Base-by-base conservation (phyloP, 1,140 invertebrate genomes). In the Danaus melanippus region DNA sequence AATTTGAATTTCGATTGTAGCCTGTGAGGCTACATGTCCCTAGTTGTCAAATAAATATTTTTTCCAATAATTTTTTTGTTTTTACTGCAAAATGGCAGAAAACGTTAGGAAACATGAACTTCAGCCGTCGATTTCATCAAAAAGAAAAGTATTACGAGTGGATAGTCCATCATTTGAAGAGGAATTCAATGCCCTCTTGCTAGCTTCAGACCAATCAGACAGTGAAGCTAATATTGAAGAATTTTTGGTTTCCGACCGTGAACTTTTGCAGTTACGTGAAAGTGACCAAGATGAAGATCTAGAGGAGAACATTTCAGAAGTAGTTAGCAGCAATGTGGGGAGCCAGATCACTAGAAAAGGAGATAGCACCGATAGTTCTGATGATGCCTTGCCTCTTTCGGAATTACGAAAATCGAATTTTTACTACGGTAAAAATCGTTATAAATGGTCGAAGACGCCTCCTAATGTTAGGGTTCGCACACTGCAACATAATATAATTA, bases 351-450 rank as follows among this genome's bases (percentile, higher is more conserved):
- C 51, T 52, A 12, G 45, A 56, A 42, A 53, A 59, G 62, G 42
- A 52, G 45, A 39, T 52, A 48, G 5, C 32, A 46, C 11, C 42
- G 58, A 60, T 53, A 56, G 54, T 56, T 59, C 48, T 12, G 54
- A 57, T 21, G 58, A 67, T 44, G 53, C 32, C 42, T 5, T 42
- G 15, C 61, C 58, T 49, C 43, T 67, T 50, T 64, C 56, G 49
- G 53, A 61, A 46, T 63, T 58, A 63, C 41, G 41, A 43, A 46
- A 10, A 52, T 51, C 53, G 9, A 64, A 64, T 54, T 60, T 41
- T 67, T 64, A 67, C 21, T 67, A 67, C 49, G 61, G 66, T n/a
- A 67, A 67, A 66, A 69, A 63, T 63, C 45, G 64, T 39, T 63
- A 66, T 57, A 69, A 69, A 63, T 69, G 63, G 63, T 56, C 60